Evolutionary conservation across 2,113 vertebrate genomes (phyloP), one percentile per base, ranked within the genome.

Genomic region (Tautogolabrus adspersus): DNA sequence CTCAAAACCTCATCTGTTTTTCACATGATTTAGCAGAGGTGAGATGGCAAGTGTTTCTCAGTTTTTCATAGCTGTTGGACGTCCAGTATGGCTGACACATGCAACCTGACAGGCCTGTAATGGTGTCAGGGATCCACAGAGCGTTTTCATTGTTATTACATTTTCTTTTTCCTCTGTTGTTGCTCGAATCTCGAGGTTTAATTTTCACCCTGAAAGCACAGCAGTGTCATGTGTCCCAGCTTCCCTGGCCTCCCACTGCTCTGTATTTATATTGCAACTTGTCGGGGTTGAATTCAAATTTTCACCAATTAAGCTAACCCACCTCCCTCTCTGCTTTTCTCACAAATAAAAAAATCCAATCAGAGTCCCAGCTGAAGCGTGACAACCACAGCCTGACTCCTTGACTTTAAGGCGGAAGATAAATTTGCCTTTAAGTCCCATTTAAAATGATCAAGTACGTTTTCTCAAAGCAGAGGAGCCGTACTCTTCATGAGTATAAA

Each of bases 271-370:
- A 75, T 74, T 75, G 52, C 73, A 69, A 59, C 67, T 72, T 65
- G 76, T 87, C 84, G 52, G 78, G 68, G 64, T 72, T 88, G 66
- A 81, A 87, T 89, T 84, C 58, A 84, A 79, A 86, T 84, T 64
- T 21, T 57, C 59, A 83, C 78, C 84, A 90, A 88, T 90, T 87
- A 87, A 72, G 68, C 64, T 67, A 80, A 82, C 79, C 57, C 74
- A 80, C 72, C 62, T 70, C 75, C 8, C 61, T 77, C 73, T 73
- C 66, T 26, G 22, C 55, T 68, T 70, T 57, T 23, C 60, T 65
- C 57, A 57, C 70, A 80, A 75, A 84, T 69, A 80, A 73, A 67
- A 34, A 75, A 79, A 74, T 85, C 81, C 83, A 86, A 88, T 88
- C 85, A 81, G 51, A 87, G 75, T 47, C 67, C 62, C 6, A 82